Evolutionary conservation across 2,888 invertebrate species (phyloP).

Genomic region (Lamellibrachia satsuma): DNA sequence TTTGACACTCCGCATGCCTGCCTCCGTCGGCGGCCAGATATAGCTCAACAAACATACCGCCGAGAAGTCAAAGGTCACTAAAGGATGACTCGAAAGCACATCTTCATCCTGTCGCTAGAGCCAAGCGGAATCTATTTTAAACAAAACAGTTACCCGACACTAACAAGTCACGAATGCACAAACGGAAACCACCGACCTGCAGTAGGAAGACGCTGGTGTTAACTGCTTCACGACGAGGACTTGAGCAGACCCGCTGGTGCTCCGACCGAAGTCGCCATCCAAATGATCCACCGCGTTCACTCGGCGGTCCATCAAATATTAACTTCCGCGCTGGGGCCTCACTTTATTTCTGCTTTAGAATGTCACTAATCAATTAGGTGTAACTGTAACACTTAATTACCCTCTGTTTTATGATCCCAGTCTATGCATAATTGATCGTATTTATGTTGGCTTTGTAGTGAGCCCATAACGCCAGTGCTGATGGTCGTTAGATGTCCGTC

Average conservation of each 20-base stretch:
- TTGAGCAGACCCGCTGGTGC: background rate
- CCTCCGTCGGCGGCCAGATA: background rate
- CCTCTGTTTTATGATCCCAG: slow-evolving; percentile 17
- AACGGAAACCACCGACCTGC: background rate
- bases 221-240: background rate
- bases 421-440: background rate
- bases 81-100: background rate
- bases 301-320: background rate
- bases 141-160: background rate
- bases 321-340: background rate
- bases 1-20: background rate
- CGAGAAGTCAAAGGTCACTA: background rate
- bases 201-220: background rate
- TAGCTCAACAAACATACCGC: background rate
- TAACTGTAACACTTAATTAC: slow-evolving; percentile 2
- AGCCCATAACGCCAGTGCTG: background rate
- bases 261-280: background rate
- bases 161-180: background rate
- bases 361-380: background rate
- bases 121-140: background rate
- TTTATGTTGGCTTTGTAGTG: background rate
- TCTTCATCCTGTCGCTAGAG: background rate
- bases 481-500: background rate
- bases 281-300: background rate
- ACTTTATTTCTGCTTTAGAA: slow-evolving; percentile 2